Evolutionary conservation across 2,797 vertebrate genomes (phyloP), one percentile per base, ranked within the genome.

Genomic region (Dicrostonyx torquatus): DNA sequence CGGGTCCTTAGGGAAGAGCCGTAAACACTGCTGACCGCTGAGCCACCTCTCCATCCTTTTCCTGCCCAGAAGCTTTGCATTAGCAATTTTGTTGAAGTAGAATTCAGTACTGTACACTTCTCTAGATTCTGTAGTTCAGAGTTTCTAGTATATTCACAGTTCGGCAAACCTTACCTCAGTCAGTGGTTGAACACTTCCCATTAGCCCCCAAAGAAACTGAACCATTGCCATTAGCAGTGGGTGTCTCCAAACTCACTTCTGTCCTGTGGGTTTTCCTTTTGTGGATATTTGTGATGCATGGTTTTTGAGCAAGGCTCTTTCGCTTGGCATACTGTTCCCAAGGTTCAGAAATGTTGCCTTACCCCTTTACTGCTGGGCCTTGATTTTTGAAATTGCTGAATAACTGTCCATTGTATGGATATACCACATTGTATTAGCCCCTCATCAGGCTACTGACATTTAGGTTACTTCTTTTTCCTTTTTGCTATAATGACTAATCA

Each of bases 41-140:
- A 55, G 18, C 34, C 11, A 14, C 48, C 45, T 79, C 50, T 79
- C 20, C 31, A 55, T 20, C 43, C 34, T 22, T 55, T 18, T 37
- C 11, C 50, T 55, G 20, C 64, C 34, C 45, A 50, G 22, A 48
- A 18, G 24, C 17, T 66, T 37, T 6, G 34, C 13, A n/a, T 62
- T 80, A n/a, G 83, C 14, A 40, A 6, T 78, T 82, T 91, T 78
- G 48, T 86, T 89, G 48, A 91, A 91, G 75, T 87, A 83, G 34
- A 83, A 91, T 70, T 92, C 43, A 68, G n/a, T 53, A 26, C 2
- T 77, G 2, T 62, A 83, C 70, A 29, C n/a, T 11, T 14, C 37
- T 17, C 80, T 70, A 72, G 76, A 79, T 15, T 68, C 0, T 37
- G 29, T 3, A 50, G 20, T 89, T 83, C 2, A 9, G 8, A 75